Evolutionary conservation across 2,888 invertebrate species (phyloP).

Genomic region (Lasiommata megera): DNA sequence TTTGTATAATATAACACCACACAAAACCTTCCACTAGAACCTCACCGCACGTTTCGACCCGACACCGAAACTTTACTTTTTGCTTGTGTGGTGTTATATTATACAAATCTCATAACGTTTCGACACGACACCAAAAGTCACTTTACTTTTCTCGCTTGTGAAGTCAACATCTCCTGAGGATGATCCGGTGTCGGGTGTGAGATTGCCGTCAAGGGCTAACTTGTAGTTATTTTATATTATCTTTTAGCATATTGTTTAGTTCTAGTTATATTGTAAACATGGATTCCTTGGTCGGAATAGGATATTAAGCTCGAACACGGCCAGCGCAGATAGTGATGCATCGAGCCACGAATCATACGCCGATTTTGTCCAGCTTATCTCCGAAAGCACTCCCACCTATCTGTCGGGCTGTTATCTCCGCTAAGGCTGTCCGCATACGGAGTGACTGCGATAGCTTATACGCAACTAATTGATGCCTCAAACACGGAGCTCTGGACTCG

Average conservation of each 20-base stretch:
- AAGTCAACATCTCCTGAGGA: too few relatives aligned
- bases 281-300: background rate
- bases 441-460: conserved; percentile 14
- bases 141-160: too few relatives aligned
- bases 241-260: background rate
- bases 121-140: too few relatives aligned
- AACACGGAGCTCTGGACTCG: background rate
- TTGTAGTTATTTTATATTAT: background rate
- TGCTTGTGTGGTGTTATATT: too few relatives aligned
- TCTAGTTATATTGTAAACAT: background rate
- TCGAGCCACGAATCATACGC: conserved; percentile 57
- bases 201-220: too few relatives aligned
- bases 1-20: too few relatives aligned
- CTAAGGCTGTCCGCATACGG: conserved; percentile 38
- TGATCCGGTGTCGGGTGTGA: too few relatives aligned
- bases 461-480: conserved; percentile 12
- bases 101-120: too few relatives aligned
- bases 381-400: conserved; percentile 63
- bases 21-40: too few relatives aligned
- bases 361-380: conserved; percentile 56
- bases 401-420: conserved; percentile 48
- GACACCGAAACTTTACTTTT: too few relatives aligned
- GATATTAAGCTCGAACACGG: conserved; percentile 26
- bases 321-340: conserved; percentile 13
- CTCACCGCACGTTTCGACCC: too few relatives aligned